Percentiles rank a stretch among this genome's conserved stretches.
Evolutionary conservation across 2,113 vertebrate species (phyloP).

Genomic region (Mystacornis crossleyi): DNA sequence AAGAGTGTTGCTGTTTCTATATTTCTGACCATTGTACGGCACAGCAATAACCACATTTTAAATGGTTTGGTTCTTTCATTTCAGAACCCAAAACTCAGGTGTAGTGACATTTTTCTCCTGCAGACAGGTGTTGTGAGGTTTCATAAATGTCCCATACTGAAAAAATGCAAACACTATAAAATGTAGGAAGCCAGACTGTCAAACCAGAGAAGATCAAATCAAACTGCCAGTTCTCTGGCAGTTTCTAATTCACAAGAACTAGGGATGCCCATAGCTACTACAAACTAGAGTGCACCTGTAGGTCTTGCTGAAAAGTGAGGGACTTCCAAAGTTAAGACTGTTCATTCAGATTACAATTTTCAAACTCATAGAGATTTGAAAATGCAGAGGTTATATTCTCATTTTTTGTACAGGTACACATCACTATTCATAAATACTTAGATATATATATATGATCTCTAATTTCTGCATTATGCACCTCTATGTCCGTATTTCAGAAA

Average conservation of each 20-base stretch:
- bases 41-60: not conserved
- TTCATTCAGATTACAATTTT: not conserved
- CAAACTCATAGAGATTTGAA: not conserved
- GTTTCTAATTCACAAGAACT: too few relatives aligned
- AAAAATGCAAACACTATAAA: not conserved
- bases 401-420: not conserved
- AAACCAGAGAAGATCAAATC: not conserved
- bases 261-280: not conserved
- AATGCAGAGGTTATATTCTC: not conserved
- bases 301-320: not conserved
- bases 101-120: not conserved
- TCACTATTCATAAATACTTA: not conserved
- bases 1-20: not conserved
- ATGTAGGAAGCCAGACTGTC: not conserved
- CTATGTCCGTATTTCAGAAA: not conserved
- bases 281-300: not conserved
- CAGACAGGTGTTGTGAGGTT: not conserved
- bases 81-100: not conserved
- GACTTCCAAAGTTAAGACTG: not conserved
- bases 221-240: not conserved
- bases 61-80: not conserved
- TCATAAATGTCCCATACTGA: not conserved
- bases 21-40: not conserved
- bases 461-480: not conserved
- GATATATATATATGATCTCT: too few relatives aligned